Base-by-base conservation (phyloP, 2,888 invertebrate genomes). In the Corbicula japonica region DNA sequence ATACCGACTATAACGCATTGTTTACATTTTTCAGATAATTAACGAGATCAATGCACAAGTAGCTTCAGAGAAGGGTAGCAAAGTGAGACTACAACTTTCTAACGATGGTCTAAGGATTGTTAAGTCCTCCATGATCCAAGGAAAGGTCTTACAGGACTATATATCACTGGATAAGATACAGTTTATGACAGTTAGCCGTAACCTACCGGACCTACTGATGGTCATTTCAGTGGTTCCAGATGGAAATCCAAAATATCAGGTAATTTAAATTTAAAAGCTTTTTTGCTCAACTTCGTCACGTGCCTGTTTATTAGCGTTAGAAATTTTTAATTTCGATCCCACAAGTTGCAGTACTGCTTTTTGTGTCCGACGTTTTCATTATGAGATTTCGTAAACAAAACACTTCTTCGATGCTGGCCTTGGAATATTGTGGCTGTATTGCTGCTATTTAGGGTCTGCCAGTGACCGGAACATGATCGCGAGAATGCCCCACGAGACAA, bases 121-220 rank as follows among this genome's bases (percentile, higher is more conserved):
- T 1, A 85, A 83, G 34, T 69, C 79, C 12, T 73, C 79, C 21
- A 65, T 87, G 34, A 73, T 89, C 8, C 79, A 84, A 52, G 80
- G 85, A 15, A 85, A 82, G 68, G 76, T 66, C 66, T 23, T 84
- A 6, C 69, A 80, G 23, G 85, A 87, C 28, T 76, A 65, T 32
- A 79, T 85, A 38, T 81, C 87, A 0, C 69, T 88, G 30, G 61
- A 68, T 8, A 73, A 80, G 28, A 79, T 90, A 8, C 84, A 85
- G 48, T 84, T 87, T 52, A 82, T 88, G 54, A 87, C 87, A 1
- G 83, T 87, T 6, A 88, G 85, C 69, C 85, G 85, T 52, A 78
- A 83, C 26, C 73, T 82, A 56, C 84, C 87, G 0, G 68, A 80
- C 28, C 85, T 87, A 50, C 70, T 90, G 34, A 72, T 89, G 62